Evolutionary conservation across 2,113 vertebrate genomes (phyloP).

Genomic region (Acanthochromis polyacanthus): DNA sequence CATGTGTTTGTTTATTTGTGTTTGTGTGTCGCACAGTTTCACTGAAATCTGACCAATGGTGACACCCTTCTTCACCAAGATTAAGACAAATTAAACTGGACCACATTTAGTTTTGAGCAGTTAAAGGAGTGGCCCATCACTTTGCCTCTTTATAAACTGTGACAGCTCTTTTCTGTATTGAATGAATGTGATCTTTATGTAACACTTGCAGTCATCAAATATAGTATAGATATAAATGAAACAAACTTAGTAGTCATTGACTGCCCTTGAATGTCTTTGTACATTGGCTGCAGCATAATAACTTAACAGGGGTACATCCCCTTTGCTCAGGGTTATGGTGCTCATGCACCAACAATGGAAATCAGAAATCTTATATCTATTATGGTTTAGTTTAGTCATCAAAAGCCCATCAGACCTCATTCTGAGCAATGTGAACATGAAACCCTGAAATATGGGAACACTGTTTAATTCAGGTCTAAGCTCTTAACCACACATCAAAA

Average conservation of each 20-base stretch:
- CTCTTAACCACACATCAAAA: too few species aligned
- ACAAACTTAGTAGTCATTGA: conserved; percentile 58
- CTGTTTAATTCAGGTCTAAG: too few species aligned
- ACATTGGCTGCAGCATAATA: conserved; percentile 67
- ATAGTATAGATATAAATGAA: conserved; percentile 54
- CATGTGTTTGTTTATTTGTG: conserved; percentile 22
- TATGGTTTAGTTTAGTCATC: too few species aligned
- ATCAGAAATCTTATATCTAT: too few species aligned
- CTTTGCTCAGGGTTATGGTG: conserved; percentile 50
- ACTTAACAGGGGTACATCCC: conserved; percentile 64
- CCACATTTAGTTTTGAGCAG: conserved; percentile 14
- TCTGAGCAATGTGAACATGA: too few species aligned
- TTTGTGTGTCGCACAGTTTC: conserved; percentile 16
- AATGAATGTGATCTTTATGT: conserved; percentile 39
- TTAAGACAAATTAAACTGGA: conserved; percentile 34
- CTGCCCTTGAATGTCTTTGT: conserved; percentile 64
- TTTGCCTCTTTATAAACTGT: conserved; percentile 20
- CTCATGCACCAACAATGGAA: conserved; percentile 59
- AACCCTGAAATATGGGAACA: too few species aligned
- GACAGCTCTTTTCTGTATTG: conserved; percentile 29
- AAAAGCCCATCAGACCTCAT: too few species aligned
- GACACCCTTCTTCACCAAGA: conserved; percentile 13
- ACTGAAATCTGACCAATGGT: background rate
- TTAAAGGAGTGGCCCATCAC: conserved; percentile 21
- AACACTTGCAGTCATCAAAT: conserved; percentile 53